phyloP scores from a whole-genome alignment of 2,888 invertebrate genomes.

The Hyppa rectilinea region DNA sequence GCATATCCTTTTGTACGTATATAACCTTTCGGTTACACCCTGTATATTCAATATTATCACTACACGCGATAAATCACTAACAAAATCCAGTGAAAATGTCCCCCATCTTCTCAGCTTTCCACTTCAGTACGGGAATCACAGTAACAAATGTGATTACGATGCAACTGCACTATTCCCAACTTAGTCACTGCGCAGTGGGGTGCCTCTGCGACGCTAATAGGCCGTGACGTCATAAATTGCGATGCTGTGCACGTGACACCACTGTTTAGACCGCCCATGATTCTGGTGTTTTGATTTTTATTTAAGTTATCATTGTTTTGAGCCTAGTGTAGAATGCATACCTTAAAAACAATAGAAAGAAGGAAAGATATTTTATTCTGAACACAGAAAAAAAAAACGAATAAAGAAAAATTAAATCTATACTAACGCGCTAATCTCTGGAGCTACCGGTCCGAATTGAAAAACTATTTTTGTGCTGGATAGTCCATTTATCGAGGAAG shows the following conservation, averaged over 20 bases:
- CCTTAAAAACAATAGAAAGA: too few species aligned
- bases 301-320: neutral
- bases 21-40: too few species aligned
- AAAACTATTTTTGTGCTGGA: too few species aligned
- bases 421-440: too few species aligned
- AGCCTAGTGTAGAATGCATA: neutral
- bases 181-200: slow-evolving; percentile 63
- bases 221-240: slow-evolving; percentile 74
- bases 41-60: neutral
- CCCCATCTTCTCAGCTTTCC: slow-evolving; percentile 56
- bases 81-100: slow-evolving; percentile 30
- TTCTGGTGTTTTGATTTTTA: slow-evolving; percentile 29
- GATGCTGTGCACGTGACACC: slow-evolving; percentile 58
- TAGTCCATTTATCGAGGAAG: too few species aligned
- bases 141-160: slow-evolving; percentile 68
- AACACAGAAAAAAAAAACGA: too few species aligned
- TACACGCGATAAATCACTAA: slow-evolving; percentile 14
- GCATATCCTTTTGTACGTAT: too few species aligned
- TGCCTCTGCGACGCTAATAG: slow-evolving; percentile 68
- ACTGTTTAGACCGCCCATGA: slow-evolving; percentile 59
- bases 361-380: too few species aligned
- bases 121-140: slow-evolving; percentile 58
- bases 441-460: too few species aligned
- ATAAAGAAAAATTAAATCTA: too few species aligned
- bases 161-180: slow-evolving; percentile 62